Base-by-base conservation (phyloP, 2,888 invertebrate species). In the Melikaiella ostensackeni region DNA sequence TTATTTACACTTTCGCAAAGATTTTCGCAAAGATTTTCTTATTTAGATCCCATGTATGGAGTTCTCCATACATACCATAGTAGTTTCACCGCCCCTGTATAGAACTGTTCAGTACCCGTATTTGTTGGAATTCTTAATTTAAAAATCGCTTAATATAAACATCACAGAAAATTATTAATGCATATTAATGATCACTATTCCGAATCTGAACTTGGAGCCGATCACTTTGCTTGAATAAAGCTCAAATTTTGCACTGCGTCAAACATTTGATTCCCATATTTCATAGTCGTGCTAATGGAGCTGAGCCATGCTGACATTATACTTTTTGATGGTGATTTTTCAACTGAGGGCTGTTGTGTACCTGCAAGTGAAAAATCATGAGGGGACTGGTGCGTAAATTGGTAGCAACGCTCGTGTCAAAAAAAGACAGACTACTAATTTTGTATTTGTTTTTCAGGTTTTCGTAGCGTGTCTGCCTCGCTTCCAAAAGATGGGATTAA, bases 231-330 rank as follows among this genome's bases (percentile, higher is more conserved):
- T 64, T 64, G 64, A 38, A 38, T 64, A 16, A 64, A 38, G 24
- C 16, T 38, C 50, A 90, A 92, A 88, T 93, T 94, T 64, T 94
- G 93, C 6, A 94, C 93, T 27, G 91, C 92, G 87, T 93, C 94
- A 57, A 94, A 88, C 77, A 94, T 92, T 74, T 93, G 93, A 88
- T 93, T 94, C 9, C 94, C 94, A 88, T 94, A 94, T 86, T 93
- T 94, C 7, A 94, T 93, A 3, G 94, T 94, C 50, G 92, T 93
- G 74, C 92, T 92, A 19, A 93, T 89, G 16, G 94, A 94, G 50
- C 93, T 93, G 75, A 93, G 89, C 92, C 94, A 92, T 74, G 93
- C 91, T 50, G 93, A 93, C 84, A 94, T 92, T 24, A 94, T 88
- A 73, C 93, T 92, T 85, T 93, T 92, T 1, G 92, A 87, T 0